phyloP scores from a whole-genome alignment of 2,797 vertebrate species.

The Danio aesculapii region DNA sequence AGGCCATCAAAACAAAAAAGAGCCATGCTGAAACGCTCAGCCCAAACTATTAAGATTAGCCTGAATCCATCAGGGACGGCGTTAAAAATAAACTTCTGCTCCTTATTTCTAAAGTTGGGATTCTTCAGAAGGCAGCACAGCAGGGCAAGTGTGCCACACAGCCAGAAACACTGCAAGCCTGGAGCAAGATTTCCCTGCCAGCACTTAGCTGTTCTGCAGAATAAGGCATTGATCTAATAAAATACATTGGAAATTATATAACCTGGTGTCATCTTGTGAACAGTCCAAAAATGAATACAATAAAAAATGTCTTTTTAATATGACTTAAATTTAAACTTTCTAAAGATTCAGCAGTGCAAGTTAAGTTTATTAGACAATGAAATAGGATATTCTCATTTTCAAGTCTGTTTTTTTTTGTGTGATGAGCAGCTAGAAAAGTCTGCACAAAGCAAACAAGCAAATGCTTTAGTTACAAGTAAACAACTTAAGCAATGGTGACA shows the following conservation, averaged over 20 bases:
- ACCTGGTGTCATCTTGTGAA: too few relatives aligned
- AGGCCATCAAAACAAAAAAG: background rate
- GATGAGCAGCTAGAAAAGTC: background rate
- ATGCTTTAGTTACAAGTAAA: background rate
- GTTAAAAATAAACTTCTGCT: conserved; percentile 4
- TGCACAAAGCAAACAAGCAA: background rate
- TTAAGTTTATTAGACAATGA: background rate
- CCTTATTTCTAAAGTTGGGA: background rate
- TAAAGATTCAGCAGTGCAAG: background rate
- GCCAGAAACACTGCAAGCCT: background rate
- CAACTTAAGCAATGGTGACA: background rate
- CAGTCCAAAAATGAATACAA: too few relatives aligned
- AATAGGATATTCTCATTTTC: background rate
- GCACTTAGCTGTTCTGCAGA: background rate
- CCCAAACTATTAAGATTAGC: background rate
- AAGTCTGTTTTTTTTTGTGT: background rate
- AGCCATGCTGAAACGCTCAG: background rate
- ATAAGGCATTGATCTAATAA: background rate
- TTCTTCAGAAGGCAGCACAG: background rate
- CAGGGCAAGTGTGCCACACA: background rate
- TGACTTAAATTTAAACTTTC: background rate
- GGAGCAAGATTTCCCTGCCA: background rate
- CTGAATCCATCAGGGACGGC: background rate
- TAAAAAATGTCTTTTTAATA: too few relatives aligned
- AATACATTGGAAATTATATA: background rate